A percentile compares a stretch with the other conserved stretches of the same genome.
Conservation (phyloP, 2,888 invertebrate genomes). For the Conomelus anceps region DNA sequence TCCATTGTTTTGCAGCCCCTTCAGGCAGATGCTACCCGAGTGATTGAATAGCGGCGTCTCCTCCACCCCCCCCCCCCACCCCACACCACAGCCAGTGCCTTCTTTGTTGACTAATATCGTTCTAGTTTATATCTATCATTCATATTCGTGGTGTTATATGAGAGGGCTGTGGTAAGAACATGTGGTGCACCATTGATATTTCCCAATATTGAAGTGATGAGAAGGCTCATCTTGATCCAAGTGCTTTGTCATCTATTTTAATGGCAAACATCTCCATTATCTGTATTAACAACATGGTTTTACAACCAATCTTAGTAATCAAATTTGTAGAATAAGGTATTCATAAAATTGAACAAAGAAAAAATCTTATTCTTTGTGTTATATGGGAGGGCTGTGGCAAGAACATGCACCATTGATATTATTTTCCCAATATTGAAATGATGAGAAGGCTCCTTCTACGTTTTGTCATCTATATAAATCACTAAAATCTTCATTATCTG, state of each 20-base stretch:
- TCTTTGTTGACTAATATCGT: not conserved
- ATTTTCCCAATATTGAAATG: not conserved
- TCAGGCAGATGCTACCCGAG: not conserved
- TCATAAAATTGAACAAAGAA: too few species aligned
- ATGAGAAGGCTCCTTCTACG: not conserved
- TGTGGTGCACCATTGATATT: not conserved
- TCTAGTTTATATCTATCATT: not conserved
- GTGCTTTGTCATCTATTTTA: not conserved
- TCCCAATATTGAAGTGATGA: not conserved
- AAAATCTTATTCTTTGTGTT: too few species aligned
- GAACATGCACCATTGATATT: not conserved
- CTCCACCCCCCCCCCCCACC: too few species aligned
- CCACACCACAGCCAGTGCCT: too few species aligned
- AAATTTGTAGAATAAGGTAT: too few species aligned
- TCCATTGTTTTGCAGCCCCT: not conserved
- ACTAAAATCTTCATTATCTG: too few species aligned
- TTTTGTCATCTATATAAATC: too few species aligned
- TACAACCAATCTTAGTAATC: too few species aligned
- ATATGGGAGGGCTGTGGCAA: not conserved
- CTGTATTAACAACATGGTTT: too few species aligned
- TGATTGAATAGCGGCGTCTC: not conserved
- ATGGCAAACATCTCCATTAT: too few species aligned
- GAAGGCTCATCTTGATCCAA: not conserved
- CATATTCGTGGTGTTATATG: not conserved
- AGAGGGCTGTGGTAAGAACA: not conserved